Conservation (phyloP, 2,888 invertebrate species). For the Drepana falcataria region DNA sequence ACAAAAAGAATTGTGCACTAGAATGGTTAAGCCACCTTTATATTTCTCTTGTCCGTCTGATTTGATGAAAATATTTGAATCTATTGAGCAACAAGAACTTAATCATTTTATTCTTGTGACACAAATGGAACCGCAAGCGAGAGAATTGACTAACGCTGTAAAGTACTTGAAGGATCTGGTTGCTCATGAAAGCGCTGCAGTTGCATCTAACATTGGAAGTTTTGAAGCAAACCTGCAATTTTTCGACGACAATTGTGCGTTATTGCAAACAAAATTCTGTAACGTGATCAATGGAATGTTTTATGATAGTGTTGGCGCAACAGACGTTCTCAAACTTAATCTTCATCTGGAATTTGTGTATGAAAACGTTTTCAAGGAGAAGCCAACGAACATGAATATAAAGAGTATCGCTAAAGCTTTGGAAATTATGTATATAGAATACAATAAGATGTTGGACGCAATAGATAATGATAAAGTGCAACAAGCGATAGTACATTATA, state of each 20-base stretch:
- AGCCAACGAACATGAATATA: conserved; percentile 77
- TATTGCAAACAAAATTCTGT: conserved; percentile 74
- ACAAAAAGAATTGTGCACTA: conserved; percentile 56
- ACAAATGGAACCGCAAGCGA: conserved; percentile 73
- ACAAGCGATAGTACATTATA: conserved; percentile 69
- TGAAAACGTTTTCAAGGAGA: conserved; percentile 77
- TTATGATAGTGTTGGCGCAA: conserved; percentile 74
- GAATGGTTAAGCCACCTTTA: conserved; percentile 67
- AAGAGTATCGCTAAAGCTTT: conserved; percentile 78
- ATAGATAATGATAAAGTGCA: conserved; percentile 74
- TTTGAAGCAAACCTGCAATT: conserved; percentile 45
- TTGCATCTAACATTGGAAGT: conserved; percentile 40
- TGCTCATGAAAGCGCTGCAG: conserved; percentile 37
- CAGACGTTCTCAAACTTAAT: conserved; percentile 76
- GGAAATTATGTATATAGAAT: conserved; percentile 75
- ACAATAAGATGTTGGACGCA: conserved; percentile 73
- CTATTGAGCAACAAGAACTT: conserved; percentile 81
- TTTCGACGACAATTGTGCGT: conserved; percentile 69
- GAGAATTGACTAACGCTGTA: conserved; percentile 66
- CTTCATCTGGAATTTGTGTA: conserved; percentile 82
- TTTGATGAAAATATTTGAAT: conserved; percentile 76
- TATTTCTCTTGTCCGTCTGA: conserved; percentile 78
- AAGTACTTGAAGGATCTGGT: conserved; percentile 59
- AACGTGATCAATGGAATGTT: conserved; percentile 77
- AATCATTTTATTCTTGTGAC: conserved; percentile 80